Conservation (phyloP, 2,113 vertebrate species). For the Phalacrocorax pelagicus region DNA sequence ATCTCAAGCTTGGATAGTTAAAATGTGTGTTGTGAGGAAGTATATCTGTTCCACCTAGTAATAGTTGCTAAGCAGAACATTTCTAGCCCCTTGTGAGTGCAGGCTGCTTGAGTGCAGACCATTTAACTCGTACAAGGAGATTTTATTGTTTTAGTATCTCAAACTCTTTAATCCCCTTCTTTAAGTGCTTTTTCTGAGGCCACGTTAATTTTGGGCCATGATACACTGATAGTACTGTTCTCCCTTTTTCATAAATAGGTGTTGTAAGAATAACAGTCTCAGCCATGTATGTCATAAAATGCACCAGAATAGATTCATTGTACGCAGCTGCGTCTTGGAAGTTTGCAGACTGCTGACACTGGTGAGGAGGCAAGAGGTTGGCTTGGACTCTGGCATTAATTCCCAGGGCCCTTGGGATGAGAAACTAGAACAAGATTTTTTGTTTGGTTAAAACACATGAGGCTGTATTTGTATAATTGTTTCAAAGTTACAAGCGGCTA, state of each 20-base stretch:
- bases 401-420: not conserved
- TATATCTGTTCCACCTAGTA: slow-evolving; percentile 49
- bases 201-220: rapidly evolving
- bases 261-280: not conserved
- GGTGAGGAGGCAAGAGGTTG: not conserved
- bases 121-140: not conserved
- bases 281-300: not conserved
- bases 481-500: not conserved
- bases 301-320: not conserved
- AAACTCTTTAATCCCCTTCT: not conserved
- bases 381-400: not conserved
- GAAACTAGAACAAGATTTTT: not conserved
- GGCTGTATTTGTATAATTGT: not conserved
- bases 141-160: not conserved
- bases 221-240: not conserved
- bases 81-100: not conserved
- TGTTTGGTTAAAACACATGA: not conserved
- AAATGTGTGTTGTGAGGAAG: slow-evolving; percentile 23
- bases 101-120: not conserved
- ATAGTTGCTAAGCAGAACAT: slow-evolving; percentile 46
- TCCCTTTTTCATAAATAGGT: not conserved
- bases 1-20: not conserved
- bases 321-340: not conserved
- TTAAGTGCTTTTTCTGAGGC: not conserved
- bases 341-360: not conserved